Conservation (phyloP, 2,888 invertebrate species). For the Coelopa pilipes region DNA sequence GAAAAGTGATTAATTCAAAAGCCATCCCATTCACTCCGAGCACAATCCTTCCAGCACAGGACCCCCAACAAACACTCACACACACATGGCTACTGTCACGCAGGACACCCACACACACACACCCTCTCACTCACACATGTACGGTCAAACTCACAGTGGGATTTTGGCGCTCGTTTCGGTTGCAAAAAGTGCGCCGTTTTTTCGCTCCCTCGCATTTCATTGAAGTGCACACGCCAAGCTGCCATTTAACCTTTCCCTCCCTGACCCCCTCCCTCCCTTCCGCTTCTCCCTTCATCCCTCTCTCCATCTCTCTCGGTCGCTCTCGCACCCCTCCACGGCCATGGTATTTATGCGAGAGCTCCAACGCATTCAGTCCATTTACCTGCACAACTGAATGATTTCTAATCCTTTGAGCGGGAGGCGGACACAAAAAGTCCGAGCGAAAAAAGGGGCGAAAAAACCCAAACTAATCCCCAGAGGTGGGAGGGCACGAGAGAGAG, state of each 20-base stretch:
- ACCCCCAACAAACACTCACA: constrained; percentile 30
- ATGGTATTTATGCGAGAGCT: constrained; percentile 20
- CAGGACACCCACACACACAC: constrained; percentile 7
- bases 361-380: constrained; percentile 62
- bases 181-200: constrained; percentile 22
- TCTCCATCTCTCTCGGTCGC: too few species aligned
- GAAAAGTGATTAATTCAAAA: constrained; percentile 62
- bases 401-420: constrained; percentile 53
- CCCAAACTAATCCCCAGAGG: not conserved
- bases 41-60: constrained; percentile 24
- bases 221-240: constrained; percentile 39
- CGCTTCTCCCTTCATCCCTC: not conserved
- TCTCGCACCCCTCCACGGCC: too few species aligned
- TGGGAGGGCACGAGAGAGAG: not conserved
- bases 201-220: constrained; percentile 36
- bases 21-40: constrained; percentile 16
- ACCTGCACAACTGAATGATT: constrained; percentile 65
- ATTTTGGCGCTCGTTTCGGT: constrained; percentile 7
- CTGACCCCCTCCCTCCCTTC: not conserved
- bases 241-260: constrained; percentile 36
- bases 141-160: not conserved
- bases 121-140: not conserved
- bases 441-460: not conserved
- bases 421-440: not conserved
- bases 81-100: not conserved